phyloP scores from a whole-genome alignment of 2,113 vertebrate genomes.

The Oriolus oriolus region DNA sequence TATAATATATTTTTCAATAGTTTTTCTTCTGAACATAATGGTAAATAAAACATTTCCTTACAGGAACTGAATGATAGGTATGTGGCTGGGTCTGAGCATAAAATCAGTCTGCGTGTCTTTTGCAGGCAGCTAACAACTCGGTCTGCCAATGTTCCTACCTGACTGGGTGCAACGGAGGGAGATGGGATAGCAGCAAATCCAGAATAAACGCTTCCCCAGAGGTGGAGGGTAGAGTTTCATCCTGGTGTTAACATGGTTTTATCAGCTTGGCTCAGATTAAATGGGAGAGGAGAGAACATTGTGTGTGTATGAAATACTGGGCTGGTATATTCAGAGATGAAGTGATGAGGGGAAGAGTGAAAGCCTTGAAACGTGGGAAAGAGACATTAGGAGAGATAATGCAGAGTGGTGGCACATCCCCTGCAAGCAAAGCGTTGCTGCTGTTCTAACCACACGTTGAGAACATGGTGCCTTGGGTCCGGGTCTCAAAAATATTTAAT shows the following conservation, averaged over 20 bases:
- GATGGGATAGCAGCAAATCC: not conserved
- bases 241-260: not conserved
- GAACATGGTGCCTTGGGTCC: not conserved
- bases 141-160: not conserved
- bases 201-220: not conserved
- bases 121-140: not conserved
- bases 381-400: not conserved
- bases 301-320: not conserved
- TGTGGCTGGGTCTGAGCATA: not conserved
- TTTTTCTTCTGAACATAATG: not conserved
- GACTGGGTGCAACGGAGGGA: not conserved
- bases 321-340: not conserved
- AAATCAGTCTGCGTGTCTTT: not conserved
- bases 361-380: not conserved
- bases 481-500: not conserved
- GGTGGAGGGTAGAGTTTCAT: not conserved
- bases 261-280: not conserved
- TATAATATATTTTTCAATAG: not conserved
- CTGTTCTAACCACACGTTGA: not conserved
- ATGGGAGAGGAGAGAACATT: not conserved
- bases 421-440: not conserved
- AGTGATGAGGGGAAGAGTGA: not conserved
- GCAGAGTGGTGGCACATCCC: not conserved
- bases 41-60: not conserved
- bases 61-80: not conserved